These are phyloP conservation scores for Sus cebifrons DNA, from an alignment of 2,797 vertebrate species.

Conservation along the genomic window DNA sequence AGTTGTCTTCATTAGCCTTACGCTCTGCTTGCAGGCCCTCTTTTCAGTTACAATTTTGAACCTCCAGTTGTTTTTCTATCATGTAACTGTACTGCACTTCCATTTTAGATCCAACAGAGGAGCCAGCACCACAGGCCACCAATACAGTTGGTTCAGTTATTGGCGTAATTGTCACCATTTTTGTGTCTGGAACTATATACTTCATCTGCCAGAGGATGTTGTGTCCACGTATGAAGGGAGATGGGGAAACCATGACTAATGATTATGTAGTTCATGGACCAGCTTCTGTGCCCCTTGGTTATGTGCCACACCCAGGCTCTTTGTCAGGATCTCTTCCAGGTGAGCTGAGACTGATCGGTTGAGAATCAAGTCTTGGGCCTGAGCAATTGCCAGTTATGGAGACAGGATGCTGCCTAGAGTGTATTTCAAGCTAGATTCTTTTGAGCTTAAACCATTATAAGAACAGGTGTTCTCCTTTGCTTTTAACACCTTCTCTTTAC, in stretches of 20 bases:
- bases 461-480: background rate
- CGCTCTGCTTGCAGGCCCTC: background rate
- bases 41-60: constrained; percentile 39
- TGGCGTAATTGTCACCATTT: constrained; percentile 96
- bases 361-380: constrained; percentile 13
- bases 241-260: constrained; percentile 96
- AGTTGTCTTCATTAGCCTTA: background rate
- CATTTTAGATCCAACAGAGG: constrained; percentile 95
- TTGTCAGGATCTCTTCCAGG: constrained; percentile 97
- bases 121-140: constrained; percentile 94
- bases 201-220: constrained; percentile 98
- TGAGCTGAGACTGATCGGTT: constrained; percentile 82
- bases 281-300: constrained; percentile 96
- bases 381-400: background rate
- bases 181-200: constrained; percentile 97
- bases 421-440: background rate
- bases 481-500: constrained; percentile 19
- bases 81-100: constrained; percentile 61
- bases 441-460: constrained; percentile 27
- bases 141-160: constrained; percentile 98
- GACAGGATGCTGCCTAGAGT: background rate
- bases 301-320: constrained; percentile 96
- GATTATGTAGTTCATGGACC: constrained; percentile 97
- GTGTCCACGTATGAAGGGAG: constrained; percentile 98
- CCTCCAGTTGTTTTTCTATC: constrained; percentile 30